Percentiles rank a stretch among this genome's conserved stretches.
Conservation (phyloP, 2,888 invertebrate species). For the Micoletzkya japonica region DNA sequence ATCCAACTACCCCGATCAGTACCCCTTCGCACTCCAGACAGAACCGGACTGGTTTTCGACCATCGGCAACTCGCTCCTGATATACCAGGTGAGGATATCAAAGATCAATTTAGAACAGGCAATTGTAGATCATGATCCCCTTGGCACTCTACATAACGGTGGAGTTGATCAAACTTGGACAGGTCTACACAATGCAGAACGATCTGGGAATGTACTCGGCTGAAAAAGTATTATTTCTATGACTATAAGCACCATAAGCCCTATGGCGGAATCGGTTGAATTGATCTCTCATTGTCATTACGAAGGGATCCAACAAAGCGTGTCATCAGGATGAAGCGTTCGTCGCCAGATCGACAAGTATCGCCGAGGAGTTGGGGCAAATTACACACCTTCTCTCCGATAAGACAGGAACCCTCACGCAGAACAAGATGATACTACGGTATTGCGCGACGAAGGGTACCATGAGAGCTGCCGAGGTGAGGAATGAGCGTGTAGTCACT, state of each 20-base stretch:
- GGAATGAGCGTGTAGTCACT: no score
- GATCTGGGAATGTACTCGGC: constrained; percentile 84
- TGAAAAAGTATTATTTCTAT: constrained; percentile 73
- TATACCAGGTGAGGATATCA: constrained; percentile 11
- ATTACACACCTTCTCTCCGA: constrained; percentile 22
- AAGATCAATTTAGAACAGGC: neutral
- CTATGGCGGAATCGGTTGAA: neutral
- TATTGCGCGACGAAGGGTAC: constrained; percentile 73
- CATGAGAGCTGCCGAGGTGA: constrained; percentile 1
- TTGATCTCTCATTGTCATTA: neutral
- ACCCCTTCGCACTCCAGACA: constrained; percentile 6
- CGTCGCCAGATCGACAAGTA: constrained; percentile 4
- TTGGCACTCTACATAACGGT: constrained; percentile 91
- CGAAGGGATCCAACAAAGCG: no score
- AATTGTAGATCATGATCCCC: constrained; percentile 76
- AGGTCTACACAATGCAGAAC: constrained; percentile 89
- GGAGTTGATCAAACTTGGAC: constrained; percentile 89
- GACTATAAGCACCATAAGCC: neutral
- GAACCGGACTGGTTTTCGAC: constrained; percentile 10
- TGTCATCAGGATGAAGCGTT: constrained; percentile 25
- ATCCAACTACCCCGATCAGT: neutral
- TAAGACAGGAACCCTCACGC: constrained; percentile 76
- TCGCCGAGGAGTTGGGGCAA: constrained; percentile 73
- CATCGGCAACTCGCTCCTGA: constrained; percentile 3
- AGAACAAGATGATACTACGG: constrained; percentile 93